Conservation (phyloP, 2,797 vertebrate species). For the Oryzias dopingdopingensis region DNA sequence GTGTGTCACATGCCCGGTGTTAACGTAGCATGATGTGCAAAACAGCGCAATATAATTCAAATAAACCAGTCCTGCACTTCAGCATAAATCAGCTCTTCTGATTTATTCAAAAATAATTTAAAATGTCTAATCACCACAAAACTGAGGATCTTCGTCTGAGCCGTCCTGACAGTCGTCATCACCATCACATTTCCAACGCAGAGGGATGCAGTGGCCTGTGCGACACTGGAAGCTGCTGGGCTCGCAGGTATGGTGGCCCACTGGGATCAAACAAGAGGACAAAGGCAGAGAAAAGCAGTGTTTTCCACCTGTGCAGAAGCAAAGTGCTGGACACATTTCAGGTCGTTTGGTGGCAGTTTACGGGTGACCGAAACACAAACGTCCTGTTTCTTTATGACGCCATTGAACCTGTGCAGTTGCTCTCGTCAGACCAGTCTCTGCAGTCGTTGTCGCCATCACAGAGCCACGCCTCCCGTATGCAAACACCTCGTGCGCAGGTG, state of each 20-base stretch:
- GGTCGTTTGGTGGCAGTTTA: no score
- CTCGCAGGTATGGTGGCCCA: conserved; percentile 92
- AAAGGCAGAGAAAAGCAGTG: neutral
- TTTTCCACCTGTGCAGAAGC: neutral
- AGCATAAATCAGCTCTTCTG: neutral
- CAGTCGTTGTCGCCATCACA: conserved; percentile 98
- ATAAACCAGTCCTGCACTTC: no score
- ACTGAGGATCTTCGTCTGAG: conserved; percentile 86
- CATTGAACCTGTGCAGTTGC: conserved; percentile 88
- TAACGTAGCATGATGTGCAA: no score
- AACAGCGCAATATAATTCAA: no score
- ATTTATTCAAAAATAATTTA: neutral
- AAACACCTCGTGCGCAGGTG: conserved; percentile 90
- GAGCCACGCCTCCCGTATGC: conserved; percentile 92
- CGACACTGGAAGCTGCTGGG: conserved; percentile 94
- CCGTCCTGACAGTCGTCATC: conserved; percentile 94
- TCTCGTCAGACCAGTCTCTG: conserved; percentile 96
- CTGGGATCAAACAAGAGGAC: conserved; percentile 61
- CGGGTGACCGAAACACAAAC: no score
- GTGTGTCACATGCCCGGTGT: no score
- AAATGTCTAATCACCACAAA: conserved; percentile 75
- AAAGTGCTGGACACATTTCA: no score
- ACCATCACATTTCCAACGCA: conserved; percentile 94
- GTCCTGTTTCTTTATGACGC: no score
- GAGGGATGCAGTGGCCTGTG: conserved; percentile 95